Conservation (phyloP, 2,888 invertebrate genomes). For the Cheilosia variabilis region DNA sequence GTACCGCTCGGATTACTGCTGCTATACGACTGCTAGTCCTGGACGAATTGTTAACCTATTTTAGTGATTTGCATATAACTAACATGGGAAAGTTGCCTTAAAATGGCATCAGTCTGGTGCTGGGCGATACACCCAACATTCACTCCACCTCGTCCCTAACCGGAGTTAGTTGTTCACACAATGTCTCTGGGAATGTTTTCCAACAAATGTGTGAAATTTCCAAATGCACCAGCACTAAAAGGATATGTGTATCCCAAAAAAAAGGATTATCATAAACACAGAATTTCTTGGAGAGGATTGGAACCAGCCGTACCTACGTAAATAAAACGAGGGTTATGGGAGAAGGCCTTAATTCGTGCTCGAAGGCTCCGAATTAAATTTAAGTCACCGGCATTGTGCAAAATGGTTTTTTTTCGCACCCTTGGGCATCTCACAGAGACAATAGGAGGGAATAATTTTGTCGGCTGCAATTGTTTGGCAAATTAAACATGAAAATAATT, state of each 20-base stretch:
- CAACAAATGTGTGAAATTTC: slow-evolving; percentile 64
- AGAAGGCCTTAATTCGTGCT: slow-evolving; percentile 10
- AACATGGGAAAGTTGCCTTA: slow-evolving; percentile 69
- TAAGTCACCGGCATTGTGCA: neutral
- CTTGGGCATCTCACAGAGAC: neutral
- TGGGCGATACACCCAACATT: slow-evolving; percentile 7
- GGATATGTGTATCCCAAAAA: slow-evolving; percentile 46
- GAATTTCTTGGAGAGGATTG: slow-evolving; percentile 12
- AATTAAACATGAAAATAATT: neutral
- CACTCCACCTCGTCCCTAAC: neutral
- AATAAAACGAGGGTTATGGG: neutral
- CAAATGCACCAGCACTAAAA: slow-evolving; percentile 50
- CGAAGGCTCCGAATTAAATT: slow-evolving; percentile 23
- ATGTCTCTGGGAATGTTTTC: slow-evolving; percentile 63
- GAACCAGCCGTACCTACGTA: neutral
- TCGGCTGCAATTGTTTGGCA: neutral
- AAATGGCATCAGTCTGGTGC: slow-evolving; percentile 46
- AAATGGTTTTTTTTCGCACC: neutral
- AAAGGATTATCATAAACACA: slow-evolving; percentile 42
- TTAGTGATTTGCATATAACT: slow-evolving; percentile 71
- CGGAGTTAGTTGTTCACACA: slow-evolving; percentile 56
- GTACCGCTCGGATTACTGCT: slow-evolving; percentile 56
- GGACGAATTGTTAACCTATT: slow-evolving; percentile 75
- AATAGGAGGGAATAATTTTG: neutral
- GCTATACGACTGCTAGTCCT: slow-evolving; percentile 41